Percentiles rank a stretch among this genome's conserved stretches.
These are phyloP conservation scores for Acyrthosiphon pisum DNA, from an alignment of 1,140 invertebrate genomes.

Conservation along the genomic window DNA sequence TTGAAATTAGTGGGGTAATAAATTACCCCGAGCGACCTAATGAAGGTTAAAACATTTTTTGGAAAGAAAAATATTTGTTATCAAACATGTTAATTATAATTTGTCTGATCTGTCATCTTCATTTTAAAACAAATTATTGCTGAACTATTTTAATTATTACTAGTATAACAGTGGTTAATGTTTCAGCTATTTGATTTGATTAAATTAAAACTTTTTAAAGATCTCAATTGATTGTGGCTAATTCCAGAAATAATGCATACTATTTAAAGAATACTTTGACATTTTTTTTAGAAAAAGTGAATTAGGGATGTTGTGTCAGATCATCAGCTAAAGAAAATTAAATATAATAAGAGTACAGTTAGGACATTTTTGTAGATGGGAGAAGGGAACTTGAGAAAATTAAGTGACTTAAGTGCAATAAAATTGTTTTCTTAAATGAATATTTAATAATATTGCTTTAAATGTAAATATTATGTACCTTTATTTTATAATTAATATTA, in stretches of 20 bases:
- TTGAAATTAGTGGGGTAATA: no score
- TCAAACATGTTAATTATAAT: not conserved
- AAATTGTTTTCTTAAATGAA: slow-evolving; percentile 45
- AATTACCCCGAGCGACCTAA: no score
- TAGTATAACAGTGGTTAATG: not conserved
- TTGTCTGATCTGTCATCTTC: not conserved
- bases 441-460: slow-evolving; percentile 20
- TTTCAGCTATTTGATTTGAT: not conserved
- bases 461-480: slow-evolving; percentile 35
- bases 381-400: slow-evolving; percentile 46
- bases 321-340: not conserved
- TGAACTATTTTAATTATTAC: not conserved
- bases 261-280: not conserved
- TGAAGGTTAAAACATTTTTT: not conserved
- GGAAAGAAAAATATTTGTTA: not conserved
- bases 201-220: not conserved
- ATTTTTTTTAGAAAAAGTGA: not conserved
- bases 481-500: slow-evolving; percentile 32
- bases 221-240: not conserved
- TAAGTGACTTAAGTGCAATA: slow-evolving; percentile 38
- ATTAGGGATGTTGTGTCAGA: not conserved
- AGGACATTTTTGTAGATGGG: not conserved
- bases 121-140: not conserved
- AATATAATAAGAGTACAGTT: not conserved
- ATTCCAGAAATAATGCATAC: not conserved